Evolutionary conservation across 2,113 vertebrate genomes (phyloP).

Genomic region (Dendrocopos noguchii): DNA sequence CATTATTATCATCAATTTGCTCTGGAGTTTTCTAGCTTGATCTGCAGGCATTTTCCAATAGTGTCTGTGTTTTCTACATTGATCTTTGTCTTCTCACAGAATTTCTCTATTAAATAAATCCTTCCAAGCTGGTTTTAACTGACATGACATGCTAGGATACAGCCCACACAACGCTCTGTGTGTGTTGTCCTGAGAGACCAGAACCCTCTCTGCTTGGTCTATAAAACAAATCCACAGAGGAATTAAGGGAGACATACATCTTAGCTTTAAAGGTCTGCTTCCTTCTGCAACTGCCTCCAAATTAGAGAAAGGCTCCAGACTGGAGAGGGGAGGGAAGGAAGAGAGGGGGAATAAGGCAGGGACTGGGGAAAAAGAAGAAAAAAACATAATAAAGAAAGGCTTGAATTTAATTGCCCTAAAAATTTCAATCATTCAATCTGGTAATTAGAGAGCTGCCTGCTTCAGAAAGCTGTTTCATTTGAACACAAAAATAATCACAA

Average conservation of each 20-base stretch:
- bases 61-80: background rate
- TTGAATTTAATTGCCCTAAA: slow-evolving; percentile 74
- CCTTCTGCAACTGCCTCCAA: slow-evolving; percentile 71
- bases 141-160: slow-evolving; percentile 14
- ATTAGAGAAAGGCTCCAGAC: slow-evolving; percentile 73
- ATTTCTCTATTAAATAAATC: slow-evolving; percentile 1
- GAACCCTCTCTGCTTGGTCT: slow-evolving; percentile 27
- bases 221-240: slow-evolving; percentile 60
- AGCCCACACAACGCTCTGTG: slow-evolving; percentile 21
- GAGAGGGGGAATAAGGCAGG: slow-evolving; percentile 34
- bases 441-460: slow-evolving; percentile 73
- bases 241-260: slow-evolving; percentile 60
- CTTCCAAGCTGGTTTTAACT: slow-evolving; percentile 35
- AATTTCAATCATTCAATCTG: slow-evolving; percentile 66
- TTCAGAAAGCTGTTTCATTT: slow-evolving; percentile 61
- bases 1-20: slow-evolving; percentile 8
- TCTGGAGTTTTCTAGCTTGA: background rate
- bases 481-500: background rate
- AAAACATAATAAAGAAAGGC: slow-evolving; percentile 40
- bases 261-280: slow-evolving; percentile 63
- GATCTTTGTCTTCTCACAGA: slow-evolving; percentile 25
- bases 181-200: slow-evolving; percentile 16
- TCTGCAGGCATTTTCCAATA: slow-evolving; percentile 16
- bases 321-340: slow-evolving; percentile 46
- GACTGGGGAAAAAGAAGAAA: slow-evolving; percentile 67